These are phyloP conservation scores for Coleophora flavipennella DNA, from an alignment of 2,888 invertebrate species.

Conservation along the genomic window DNA sequence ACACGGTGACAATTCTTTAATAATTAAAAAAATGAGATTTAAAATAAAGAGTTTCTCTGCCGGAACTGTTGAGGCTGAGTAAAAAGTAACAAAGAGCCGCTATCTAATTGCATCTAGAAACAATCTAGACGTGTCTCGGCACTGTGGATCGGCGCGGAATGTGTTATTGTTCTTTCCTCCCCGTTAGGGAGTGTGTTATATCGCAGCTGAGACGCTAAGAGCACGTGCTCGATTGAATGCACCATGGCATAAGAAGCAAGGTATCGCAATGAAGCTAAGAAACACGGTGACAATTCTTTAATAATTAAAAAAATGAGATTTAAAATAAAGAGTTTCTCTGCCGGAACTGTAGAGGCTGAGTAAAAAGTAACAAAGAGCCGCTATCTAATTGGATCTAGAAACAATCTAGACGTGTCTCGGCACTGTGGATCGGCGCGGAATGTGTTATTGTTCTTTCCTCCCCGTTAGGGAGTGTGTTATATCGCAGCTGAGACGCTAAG, in stretches of 20 bases:
- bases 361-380: constrained; percentile 40
- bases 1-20: too few species aligned
- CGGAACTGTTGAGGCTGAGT: constrained; percentile 29
- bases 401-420: constrained; percentile 21
- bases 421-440: constrained; percentile 29
- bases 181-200: constrained; percentile 35
- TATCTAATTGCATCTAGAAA: constrained; percentile 45
- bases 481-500: constrained; percentile 30
- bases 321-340: constrained; percentile 30
- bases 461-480: constrained; percentile 34
- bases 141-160: constrained; percentile 32
- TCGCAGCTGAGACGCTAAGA: constrained; percentile 29
- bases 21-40: constrained; percentile 1
- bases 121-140: constrained; percentile 19
- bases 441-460: constrained; percentile 38
- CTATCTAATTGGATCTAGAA: constrained; percentile 45
- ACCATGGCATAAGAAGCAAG: too few species aligned
- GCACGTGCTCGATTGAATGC: too few species aligned
- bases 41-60: constrained; percentile 31
- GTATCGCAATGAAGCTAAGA: too few species aligned
- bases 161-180: constrained; percentile 37
- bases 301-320: background rate
- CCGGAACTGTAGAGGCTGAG: constrained; percentile 29
- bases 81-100: constrained; percentile 40
- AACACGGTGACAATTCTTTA: too few species aligned